Evolutionary conservation across 2,113 vertebrate genomes (phyloP).

Genomic region (Sebastes schlegelii): DNA sequence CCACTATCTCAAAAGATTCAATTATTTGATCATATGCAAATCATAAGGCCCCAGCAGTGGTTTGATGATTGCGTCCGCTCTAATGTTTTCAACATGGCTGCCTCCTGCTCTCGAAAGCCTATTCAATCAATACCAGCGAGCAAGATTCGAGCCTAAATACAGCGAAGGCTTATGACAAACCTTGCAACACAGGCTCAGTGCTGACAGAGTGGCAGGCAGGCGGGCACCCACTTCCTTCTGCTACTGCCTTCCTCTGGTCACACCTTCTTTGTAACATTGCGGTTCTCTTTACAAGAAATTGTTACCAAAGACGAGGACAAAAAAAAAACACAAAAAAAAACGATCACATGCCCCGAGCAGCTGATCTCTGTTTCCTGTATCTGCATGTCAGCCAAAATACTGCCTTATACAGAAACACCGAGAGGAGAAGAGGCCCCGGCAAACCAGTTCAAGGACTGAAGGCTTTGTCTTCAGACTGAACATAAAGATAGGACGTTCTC

Average conservation of each 20-base stretch:
- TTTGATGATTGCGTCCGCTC: not conserved
- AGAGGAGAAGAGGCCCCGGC: conserved; percentile 57
- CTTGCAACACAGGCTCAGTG: conserved; percentile 77
- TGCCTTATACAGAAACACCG: conserved; percentile 76
- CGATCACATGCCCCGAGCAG: conserved; percentile 79
- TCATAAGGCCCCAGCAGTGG: not conserved
- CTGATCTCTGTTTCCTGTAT: conserved; percentile 84
- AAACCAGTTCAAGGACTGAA: conserved; percentile 70
- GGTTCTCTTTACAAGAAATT: conserved; percentile 84
- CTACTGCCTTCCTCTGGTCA: conserved; percentile 76
- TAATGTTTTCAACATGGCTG: conserved; percentile 30
- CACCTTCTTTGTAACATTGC: conserved; percentile 77
- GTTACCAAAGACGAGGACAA: conserved; percentile 79
- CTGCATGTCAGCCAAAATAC: conserved; percentile 76
- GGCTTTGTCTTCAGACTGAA: conserved; percentile 45
- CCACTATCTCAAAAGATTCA: conserved; percentile 4
- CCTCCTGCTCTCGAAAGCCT: conserved; percentile 25
- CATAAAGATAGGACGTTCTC: conserved; percentile 37
- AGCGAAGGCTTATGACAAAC: conserved; percentile 24
- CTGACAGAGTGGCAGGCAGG: conserved; percentile 72
- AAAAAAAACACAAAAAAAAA: conserved; percentile 46
- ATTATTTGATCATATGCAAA: conserved; percentile 20
- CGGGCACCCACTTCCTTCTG: conserved; percentile 81
- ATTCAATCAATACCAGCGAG: conserved; percentile 6
- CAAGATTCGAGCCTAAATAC: conserved; percentile 4